These are phyloP conservation scores for Drosophila bocqueti DNA, from an alignment of 1,140 invertebrate genomes.

Conservation along the genomic window DNA sequence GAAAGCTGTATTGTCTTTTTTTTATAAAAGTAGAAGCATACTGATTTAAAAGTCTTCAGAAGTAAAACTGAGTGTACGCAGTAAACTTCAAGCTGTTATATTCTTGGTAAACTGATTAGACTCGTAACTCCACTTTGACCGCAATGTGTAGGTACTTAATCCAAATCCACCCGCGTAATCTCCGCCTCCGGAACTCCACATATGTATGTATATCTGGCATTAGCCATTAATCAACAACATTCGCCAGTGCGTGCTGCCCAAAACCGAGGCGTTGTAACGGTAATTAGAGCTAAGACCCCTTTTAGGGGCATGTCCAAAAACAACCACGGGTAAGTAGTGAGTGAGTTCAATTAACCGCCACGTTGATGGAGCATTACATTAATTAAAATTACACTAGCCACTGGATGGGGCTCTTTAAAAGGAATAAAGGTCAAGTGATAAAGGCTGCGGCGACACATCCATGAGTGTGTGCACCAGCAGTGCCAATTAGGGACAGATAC, in stretches of 20 bases:
- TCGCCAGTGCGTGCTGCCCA: conserved; percentile 29
- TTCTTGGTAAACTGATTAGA: conserved; percentile 1
- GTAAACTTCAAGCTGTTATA: not conserved
- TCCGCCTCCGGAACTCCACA: conserved; percentile 10
- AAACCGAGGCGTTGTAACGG: conserved; percentile 46
- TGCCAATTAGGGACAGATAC: conserved; percentile 62
- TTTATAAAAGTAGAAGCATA: too few relatives aligned
- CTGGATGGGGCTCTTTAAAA: conserved; percentile 51
- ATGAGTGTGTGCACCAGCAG: conserved; percentile 35
- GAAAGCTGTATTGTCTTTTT: too few relatives aligned
- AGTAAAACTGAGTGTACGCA: not conserved
- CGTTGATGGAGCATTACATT: conserved; percentile 58
- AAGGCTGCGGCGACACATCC: conserved; percentile 63
- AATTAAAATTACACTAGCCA: conserved; percentile 64
- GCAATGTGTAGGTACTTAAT: conserved; percentile 14
- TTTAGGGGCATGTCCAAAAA: conserved; percentile 28
- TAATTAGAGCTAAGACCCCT: conserved; percentile 63
- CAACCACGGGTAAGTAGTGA: conserved; percentile 19
- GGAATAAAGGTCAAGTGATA: conserved; percentile 42
- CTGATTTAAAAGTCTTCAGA: not conserved
- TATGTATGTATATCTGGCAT: conserved; percentile 8
- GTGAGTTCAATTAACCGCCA: conserved; percentile 58
- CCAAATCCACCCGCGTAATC: conserved; percentile 62
- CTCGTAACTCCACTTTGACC: too few relatives aligned
- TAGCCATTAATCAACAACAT: conserved; percentile 67